These are phyloP conservation scores for Sepioteuthis lessoniana DNA, from an alignment of 2,888 invertebrate species.

Conservation along the genomic window DNA sequence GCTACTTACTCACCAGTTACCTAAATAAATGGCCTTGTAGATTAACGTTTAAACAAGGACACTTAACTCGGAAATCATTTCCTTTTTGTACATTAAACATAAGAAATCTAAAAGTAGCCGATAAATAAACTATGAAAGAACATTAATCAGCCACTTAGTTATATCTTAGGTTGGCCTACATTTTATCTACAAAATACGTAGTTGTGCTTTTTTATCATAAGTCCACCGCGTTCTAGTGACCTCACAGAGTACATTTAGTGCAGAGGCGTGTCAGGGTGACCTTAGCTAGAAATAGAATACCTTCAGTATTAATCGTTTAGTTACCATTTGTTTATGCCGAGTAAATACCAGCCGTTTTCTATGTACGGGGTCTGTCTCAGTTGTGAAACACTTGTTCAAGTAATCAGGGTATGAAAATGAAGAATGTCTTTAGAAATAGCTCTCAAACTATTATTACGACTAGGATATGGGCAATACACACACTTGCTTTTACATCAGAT, in stretches of 20 bases:
- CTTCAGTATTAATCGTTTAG: neutral
- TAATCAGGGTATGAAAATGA: too few species aligned
- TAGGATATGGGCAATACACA: too few species aligned
- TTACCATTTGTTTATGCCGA: neutral
- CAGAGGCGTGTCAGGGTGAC: neutral
- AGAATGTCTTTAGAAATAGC: too few species aligned
- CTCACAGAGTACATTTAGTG: neutral
- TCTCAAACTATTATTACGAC: too few species aligned
- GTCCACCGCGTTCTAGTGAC: neutral
- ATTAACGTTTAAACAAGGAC: neutral
- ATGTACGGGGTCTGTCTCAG: too few species aligned
- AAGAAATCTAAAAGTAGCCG: neutral
- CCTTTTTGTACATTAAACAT: neutral
- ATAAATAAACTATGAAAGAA: neutral
- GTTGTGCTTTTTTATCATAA: neutral
- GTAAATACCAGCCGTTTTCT: neutral
- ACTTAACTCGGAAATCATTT: neutral
- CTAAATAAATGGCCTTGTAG: neutral
- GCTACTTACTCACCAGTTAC: neutral
- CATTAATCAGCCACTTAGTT: too few species aligned
- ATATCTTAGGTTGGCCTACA: neutral
- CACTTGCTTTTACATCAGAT: too few species aligned
- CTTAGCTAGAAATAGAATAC: neutral
- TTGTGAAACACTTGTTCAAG: too few species aligned
- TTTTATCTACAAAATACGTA: neutral